These are phyloP conservation scores for Phataginus tetradactyla DNA, from an alignment of 2,797 vertebrate species.

Conservation along the genomic window DNA sequence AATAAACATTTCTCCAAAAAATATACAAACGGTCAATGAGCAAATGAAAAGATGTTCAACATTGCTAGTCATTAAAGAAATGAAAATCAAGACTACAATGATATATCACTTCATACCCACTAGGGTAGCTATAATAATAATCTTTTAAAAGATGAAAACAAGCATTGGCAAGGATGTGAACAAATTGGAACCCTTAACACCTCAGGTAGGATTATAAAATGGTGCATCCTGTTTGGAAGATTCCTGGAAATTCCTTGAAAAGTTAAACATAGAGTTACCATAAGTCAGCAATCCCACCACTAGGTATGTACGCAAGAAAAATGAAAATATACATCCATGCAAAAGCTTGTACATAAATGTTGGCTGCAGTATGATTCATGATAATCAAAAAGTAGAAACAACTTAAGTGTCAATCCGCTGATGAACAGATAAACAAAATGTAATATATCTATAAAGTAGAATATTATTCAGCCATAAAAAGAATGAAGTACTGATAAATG, in stretches of 20 bases:
- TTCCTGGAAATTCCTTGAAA: conserved; percentile 5
- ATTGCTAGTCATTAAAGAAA: background rate
- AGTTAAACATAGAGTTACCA: conserved; percentile 20
- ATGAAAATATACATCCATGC: background rate
- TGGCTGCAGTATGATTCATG: background rate
- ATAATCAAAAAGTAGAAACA: background rate
- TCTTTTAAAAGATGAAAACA: background rate
- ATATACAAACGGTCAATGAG: background rate
- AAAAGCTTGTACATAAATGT: background rate
- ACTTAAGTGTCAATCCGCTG: background rate
- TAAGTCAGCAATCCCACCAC: background rate
- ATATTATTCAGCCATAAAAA: background rate
- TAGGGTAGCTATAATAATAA: background rate
- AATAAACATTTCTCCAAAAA: conserved; percentile 37
- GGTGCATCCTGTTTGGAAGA: conserved; percentile 19
- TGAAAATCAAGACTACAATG: background rate
- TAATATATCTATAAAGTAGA: background rate
- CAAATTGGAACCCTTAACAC: conserved; percentile 15
- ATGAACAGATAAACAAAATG: conserved; percentile 35
- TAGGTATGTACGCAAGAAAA: conserved; percentile 17
- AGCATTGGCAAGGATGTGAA: conserved; percentile 1
- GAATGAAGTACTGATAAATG: background rate
- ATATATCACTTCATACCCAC: background rate
- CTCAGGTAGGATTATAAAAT: background rate
- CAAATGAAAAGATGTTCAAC: background rate